These are phyloP conservation scores for Brachionus asplanchnoidis DNA, from an alignment of 1,140 invertebrate genomes.

Conservation along the genomic window DNA sequence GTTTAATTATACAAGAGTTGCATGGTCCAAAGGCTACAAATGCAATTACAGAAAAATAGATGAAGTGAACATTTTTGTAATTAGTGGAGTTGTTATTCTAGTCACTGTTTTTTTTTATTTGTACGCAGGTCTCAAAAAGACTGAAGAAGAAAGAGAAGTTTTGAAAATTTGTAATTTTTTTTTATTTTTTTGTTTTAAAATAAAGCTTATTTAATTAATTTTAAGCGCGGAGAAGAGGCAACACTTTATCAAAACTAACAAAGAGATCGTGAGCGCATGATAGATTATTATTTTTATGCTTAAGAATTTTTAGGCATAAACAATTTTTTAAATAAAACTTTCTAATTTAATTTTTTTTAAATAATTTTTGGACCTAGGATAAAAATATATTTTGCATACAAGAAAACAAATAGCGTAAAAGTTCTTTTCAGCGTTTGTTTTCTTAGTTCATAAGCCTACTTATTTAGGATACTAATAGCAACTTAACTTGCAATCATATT, in stretches of 20 bases:
- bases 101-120: background rate
- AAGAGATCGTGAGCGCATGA: background rate
- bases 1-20: slow-evolving; percentile 41
- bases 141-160: background rate
- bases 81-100: background rate
- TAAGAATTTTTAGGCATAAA: background rate
- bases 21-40: slow-evolving; percentile 39
- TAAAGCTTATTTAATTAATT: background rate
- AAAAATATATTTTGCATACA: no score
- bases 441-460: background rate
- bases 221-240: background rate
- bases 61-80: slow-evolving; percentile 13
- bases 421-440: background rate
- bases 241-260: background rate
- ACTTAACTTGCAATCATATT: background rate
- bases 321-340: background rate
- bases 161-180: background rate
- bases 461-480: background rate
- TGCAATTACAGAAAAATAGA: slow-evolving; percentile 40
- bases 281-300: background rate
- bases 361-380: no score
- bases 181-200: background rate
- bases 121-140: background rate
- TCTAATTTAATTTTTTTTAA: background rate
- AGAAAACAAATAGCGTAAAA: background rate